A percentile compares a stretch with the other conserved stretches of the same genome.
Conservation (phyloP, 1,140 invertebrate genomes). For the Trissolcus basalis region DNA sequence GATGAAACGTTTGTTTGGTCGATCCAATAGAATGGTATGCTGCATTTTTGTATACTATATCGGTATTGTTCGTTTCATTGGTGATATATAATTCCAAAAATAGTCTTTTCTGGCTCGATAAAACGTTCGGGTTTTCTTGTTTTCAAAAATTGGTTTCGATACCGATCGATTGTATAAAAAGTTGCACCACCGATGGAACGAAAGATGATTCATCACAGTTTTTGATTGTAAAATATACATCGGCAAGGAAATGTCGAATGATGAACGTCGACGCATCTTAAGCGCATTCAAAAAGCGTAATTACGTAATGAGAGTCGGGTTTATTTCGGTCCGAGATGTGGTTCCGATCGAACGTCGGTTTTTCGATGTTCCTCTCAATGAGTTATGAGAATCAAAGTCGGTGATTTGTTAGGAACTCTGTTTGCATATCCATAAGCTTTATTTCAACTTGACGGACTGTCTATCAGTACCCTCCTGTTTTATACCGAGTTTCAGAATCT, state of each 20-base stretch:
- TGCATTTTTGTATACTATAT: constrained; percentile 27
- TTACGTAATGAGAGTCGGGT: no score
- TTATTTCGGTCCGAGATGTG: no score
- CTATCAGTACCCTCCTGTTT: no score
- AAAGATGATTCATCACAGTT: constrained; percentile 25
- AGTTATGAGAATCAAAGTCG: no score
- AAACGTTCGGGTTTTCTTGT: background rate
- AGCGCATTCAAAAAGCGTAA: no score
- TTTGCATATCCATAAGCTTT: no score
- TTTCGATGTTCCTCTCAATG: no score
- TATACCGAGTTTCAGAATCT: no score
- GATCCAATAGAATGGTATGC: constrained; percentile 12
- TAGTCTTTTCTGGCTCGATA: constrained; percentile 11
- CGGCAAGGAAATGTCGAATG: constrained; percentile 22
- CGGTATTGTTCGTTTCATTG: constrained; percentile 6
- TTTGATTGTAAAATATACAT: constrained; percentile 10
- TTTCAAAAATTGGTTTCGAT: background rate
- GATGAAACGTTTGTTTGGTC: constrained; percentile 1
- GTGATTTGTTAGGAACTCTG: no score
- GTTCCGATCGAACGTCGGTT: no score
- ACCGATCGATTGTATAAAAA: constrained; percentile 23
- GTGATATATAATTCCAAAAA: constrained; percentile 23
- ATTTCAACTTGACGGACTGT: no score
- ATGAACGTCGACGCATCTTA: constrained; percentile 4
- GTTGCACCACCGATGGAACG: constrained; percentile 1